phyloP scores from a whole-genome alignment of 2,113 vertebrate genomes.

The Phylloscopus whistleri region DNA sequence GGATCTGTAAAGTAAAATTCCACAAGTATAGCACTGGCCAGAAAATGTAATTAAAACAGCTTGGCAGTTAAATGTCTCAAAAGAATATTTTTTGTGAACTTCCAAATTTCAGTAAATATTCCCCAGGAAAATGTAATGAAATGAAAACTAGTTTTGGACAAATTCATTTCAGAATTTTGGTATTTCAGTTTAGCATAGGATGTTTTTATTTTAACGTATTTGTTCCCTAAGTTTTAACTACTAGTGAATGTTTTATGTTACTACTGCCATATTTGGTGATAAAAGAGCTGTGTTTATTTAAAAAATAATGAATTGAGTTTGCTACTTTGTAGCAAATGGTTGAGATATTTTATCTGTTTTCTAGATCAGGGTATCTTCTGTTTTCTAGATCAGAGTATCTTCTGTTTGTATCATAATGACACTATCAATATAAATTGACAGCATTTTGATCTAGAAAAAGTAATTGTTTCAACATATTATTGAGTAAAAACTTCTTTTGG shows the following conservation, averaged over 20 bases:
- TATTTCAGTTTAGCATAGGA: not conserved
- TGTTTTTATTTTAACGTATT: not conserved
- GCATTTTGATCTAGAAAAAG: not conserved
- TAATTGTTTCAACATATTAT: not conserved
- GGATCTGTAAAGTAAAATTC: not conserved
- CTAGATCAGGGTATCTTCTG: not conserved
- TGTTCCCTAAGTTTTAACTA: not conserved
- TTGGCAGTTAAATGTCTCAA: not conserved
- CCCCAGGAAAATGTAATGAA: not conserved
- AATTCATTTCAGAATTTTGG: not conserved
- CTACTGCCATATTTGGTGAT: not conserved
- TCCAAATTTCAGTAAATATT: not conserved
- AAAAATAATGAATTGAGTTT: not conserved
- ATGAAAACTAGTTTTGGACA: not conserved
- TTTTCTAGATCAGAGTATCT: not conserved
- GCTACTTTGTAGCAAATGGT: not conserved
- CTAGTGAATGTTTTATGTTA: not conserved
- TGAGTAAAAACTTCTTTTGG: not conserved
- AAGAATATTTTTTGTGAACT: not conserved
- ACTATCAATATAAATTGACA: not conserved
- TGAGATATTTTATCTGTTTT: slow-evolving; percentile 12
- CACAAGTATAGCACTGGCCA: not conserved
- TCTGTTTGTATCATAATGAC: not conserved
- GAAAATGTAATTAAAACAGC: not conserved
- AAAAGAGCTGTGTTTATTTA: not conserved